Evolutionary conservation across 2,888 invertebrate species (phyloP), one percentile per base, ranked within the genome.

Genomic region (Panzeria rudis): DNA sequence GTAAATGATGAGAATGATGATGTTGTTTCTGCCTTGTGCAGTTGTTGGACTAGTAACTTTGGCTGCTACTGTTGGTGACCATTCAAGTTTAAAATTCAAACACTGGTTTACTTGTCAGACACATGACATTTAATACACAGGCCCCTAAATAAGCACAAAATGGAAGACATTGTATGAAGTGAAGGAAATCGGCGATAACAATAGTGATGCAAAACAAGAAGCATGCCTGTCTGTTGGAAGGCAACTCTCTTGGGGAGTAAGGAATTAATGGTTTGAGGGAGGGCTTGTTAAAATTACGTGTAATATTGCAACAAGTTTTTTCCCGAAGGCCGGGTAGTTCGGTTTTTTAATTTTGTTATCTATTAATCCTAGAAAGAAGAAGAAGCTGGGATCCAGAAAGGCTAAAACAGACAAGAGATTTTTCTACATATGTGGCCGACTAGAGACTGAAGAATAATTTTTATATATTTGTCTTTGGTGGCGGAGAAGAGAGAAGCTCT

Each of bases 1-100:
- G 71, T 82, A 85, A 85, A 85, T 85, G 85, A 75, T 79, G 82
- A 82, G 69, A 73, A 82, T 82, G 73, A 73, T 64, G 76, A 62
- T 82, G 76, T 71, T 75, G 68, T 8, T 52, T 23, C 50, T 79
- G 72, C n/a, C 17, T 20, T 47, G 25, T 52, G 20, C 17, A 17
- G 50, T 50, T 50, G 47, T 32, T 35, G 68, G 20, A 9, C 11
- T 29, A 25, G 50, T 52, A 50, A 35, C 20, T 38, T n/a, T 20
- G 23, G 35, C 15, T 73, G 50, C 50, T 50, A 8, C 20, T 47
- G 59, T 17, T 50, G 29, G 44, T 82, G 82, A 71, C 82, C 80
- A 85, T 78, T 85, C 56, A 73, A 50, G 61, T 69, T 69, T 73
- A 59, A 85, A 69, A 75, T 85, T 75, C 82, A 79, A 79, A 75